Percentiles rank a stretch among this genome's conserved stretches.
Conservation (phyloP, 2,888 invertebrate genomes). For the Heliconius charithonia region DNA sequence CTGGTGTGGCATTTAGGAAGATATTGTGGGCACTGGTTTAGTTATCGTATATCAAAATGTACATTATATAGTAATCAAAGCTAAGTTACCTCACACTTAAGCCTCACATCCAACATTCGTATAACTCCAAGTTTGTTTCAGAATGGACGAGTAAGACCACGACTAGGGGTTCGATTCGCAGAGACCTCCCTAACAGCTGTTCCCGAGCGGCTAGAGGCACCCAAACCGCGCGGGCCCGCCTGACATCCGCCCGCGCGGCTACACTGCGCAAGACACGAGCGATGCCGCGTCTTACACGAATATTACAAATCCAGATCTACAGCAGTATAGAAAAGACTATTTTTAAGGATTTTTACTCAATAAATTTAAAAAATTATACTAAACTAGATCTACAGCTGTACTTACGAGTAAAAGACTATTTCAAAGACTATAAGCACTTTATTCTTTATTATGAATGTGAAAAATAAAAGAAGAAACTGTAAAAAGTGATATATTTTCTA, state of each 20-base stretch:
- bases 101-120: too few relatives aligned
- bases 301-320: conserved; percentile 51
- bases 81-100: too few relatives aligned
- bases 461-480: not conserved
- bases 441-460: not conserved
- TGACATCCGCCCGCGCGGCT: conserved; percentile 75
- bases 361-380: not conserved
- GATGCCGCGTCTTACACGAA: conserved; percentile 68
- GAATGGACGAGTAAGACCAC: conserved; percentile 58
- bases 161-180: conserved; percentile 71
- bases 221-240: conserved; percentile 63
- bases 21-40: too few relatives aligned
- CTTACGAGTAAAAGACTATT: not conserved
- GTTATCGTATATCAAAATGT: too few relatives aligned
- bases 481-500: not conserved
- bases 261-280: conserved; percentile 69
- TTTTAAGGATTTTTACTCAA: not conserved
- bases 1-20: too few relatives aligned
- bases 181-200: conserved; percentile 67
- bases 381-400: not conserved
- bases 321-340: conserved; percentile 24
- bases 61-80: too few relatives aligned
- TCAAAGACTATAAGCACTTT: too few relatives aligned
- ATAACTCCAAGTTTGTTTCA: conserved; percentile 42
- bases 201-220: conserved; percentile 53